A percentile compares a stretch with the other conserved stretches of the same genome.
Evolutionary conservation across 2,113 vertebrate genomes (phyloP).

Genomic region (Oostethus manadensis): DNA sequence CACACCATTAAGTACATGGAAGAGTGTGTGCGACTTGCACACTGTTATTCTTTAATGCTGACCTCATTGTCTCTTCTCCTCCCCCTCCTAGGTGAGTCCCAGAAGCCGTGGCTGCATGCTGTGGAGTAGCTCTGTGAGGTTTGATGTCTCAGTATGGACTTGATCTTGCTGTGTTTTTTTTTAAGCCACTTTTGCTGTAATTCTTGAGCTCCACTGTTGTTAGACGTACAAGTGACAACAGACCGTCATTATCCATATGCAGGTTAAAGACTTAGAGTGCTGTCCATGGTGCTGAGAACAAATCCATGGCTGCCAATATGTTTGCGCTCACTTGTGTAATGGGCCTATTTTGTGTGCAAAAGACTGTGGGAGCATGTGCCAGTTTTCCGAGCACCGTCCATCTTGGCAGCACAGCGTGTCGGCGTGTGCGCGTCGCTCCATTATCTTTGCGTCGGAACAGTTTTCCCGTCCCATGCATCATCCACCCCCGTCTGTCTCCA

Average conservation of each 20-base stretch:
- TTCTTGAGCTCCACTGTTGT: slow-evolving; percentile 38
- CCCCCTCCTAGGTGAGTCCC: slow-evolving; percentile 52
- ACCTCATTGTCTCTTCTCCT: slow-evolving; percentile 11
- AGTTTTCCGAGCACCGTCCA: slow-evolving; percentile 34
- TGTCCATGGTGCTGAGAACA: slow-evolving; percentile 63
- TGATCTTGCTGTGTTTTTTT: slow-evolving; percentile 17
- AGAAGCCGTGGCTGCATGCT: slow-evolving; percentile 5
- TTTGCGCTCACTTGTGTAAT: slow-evolving; percentile 56
- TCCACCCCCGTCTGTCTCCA: slow-evolving; percentile 65
- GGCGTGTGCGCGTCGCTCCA: slow-evolving; percentile 56
- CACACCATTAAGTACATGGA: slow-evolving; percentile 16
- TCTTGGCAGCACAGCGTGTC: slow-evolving; percentile 34
- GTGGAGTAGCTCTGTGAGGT: slow-evolving; percentile 18
- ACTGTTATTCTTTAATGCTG: slow-evolving; percentile 15
- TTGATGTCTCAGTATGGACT: slow-evolving; percentile 28
- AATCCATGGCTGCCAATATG: slow-evolving; percentile 60
- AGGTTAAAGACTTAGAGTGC: slow-evolving; percentile 48
- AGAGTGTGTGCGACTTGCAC: background rate
- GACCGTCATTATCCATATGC: slow-evolving; percentile 58
- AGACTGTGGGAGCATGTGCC: slow-evolving; percentile 54
- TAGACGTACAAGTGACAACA: slow-evolving; percentile 36
- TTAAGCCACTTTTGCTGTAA: slow-evolving; percentile 22
- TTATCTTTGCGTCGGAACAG: slow-evolving; percentile 70
- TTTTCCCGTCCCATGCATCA: slow-evolving; percentile 68
- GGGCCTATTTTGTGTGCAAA: slow-evolving; percentile 54